These are phyloP conservation scores for Erpetoichthys calabaricus DNA, from an alignment of 2,797 vertebrate genomes.

Conservation along the genomic window DNA sequence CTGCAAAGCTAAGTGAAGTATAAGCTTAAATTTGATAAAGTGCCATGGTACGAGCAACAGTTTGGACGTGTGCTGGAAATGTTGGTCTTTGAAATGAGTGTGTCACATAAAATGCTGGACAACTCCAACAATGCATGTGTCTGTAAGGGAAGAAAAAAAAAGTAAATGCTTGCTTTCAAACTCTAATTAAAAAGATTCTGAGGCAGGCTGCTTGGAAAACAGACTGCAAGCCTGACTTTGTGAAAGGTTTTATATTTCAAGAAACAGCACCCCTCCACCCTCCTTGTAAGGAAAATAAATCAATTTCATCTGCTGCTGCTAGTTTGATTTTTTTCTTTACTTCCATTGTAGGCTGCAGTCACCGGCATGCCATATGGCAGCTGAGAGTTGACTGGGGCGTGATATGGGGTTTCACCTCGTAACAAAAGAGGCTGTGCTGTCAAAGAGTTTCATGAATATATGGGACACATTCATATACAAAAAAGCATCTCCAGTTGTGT, in stretches of 20 bases:
- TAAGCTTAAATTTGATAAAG: too few species aligned
- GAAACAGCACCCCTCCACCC: slow-evolving; percentile 22
- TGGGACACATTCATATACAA: slow-evolving; percentile 26
- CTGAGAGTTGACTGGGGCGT: slow-evolving; percentile 37
- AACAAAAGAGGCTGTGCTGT: slow-evolving; percentile 45
- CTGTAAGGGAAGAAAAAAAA: too few species aligned
- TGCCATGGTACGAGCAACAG: too few species aligned
- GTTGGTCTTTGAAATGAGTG: too few species aligned
- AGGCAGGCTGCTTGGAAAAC: slow-evolving; percentile 37
- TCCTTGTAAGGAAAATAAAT: slow-evolving; percentile 51
- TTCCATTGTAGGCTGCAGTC: slow-evolving; percentile 44
- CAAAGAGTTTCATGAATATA: slow-evolving; percentile 43
- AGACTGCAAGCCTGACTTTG: slow-evolving; percentile 31
- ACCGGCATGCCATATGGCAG: slow-evolving; percentile 58
- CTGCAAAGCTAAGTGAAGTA: too few species aligned
- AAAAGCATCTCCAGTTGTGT: slow-evolving; percentile 33
- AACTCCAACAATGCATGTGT: too few species aligned
- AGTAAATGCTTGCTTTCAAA: not conserved
- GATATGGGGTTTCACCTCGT: slow-evolving; percentile 38
- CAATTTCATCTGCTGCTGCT: slow-evolving; percentile 44
- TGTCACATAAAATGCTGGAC: too few species aligned
- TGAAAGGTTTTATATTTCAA: slow-evolving; percentile 46
- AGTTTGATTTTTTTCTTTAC: slow-evolving; percentile 30
- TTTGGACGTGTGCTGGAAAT: too few species aligned
- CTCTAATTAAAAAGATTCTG: slow-evolving; percentile 21